phyloP scores from a whole-genome alignment of 2,888 invertebrate species.

The Troides aeacus region DNA sequence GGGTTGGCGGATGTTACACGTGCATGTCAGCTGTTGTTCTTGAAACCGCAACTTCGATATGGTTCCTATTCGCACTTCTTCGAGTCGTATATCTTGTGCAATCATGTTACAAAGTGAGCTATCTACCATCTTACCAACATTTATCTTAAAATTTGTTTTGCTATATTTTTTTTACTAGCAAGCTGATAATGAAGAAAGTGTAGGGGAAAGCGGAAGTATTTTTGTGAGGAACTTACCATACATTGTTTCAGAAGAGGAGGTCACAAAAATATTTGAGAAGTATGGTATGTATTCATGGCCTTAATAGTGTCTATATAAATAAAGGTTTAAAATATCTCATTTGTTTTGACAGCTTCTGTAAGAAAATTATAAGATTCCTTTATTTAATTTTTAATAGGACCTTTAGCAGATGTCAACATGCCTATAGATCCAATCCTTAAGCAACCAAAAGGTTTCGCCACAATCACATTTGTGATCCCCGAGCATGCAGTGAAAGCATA shows the following conservation, averaged over 20 bases:
- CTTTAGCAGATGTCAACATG: constrained; percentile 91
- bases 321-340: no score
- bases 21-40: no score
- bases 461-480: constrained; percentile 94
- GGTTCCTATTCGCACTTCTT: no score
- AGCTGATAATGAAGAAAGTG: constrained; percentile 85
- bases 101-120: background rate
- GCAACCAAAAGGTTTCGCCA: constrained; percentile 95
- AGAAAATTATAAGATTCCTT: background rate
- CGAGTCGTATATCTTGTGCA: no score
- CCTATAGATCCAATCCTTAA: constrained; percentile 92
- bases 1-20: no score
- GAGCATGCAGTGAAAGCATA: constrained; percentile 96
- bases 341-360: no score
- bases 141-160: background rate
- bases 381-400: constrained; percentile 79
- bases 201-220: constrained; percentile 94
- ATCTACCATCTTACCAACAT: background rate
- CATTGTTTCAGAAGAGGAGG: constrained; percentile 90
- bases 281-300: constrained; percentile 82
- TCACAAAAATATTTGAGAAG: constrained; percentile 89
- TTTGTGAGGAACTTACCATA: constrained; percentile 96
- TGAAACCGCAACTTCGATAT: no score
- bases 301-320: background rate
- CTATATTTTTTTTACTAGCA: constrained; percentile 42